These are phyloP conservation scores for Leptinotarsa defecta DNA, from an alignment of 1,140 invertebrate genomes.

Conservation along the genomic window DNA sequence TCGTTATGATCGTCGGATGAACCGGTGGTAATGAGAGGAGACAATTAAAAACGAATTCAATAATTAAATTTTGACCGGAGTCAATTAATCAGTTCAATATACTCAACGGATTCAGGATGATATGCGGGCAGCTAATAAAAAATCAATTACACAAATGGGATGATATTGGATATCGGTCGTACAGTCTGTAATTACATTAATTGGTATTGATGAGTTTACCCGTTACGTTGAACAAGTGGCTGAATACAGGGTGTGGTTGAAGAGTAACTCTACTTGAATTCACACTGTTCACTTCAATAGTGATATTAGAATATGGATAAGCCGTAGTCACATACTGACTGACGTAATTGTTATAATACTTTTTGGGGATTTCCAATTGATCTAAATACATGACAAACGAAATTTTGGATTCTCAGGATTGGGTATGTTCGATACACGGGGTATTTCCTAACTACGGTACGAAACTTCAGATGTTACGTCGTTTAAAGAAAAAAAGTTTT, in stretches of 20 bases:
- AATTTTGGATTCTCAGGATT: too few relatives aligned
- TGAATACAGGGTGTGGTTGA: background rate
- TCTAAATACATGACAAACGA: too few relatives aligned
- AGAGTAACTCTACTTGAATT: background rate
- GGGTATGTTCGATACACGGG: too few relatives aligned
- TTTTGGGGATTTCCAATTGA: too few relatives aligned
- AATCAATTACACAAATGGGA: conserved; percentile 19
- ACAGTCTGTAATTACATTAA: conserved; percentile 8
- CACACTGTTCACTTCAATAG: too few relatives aligned
- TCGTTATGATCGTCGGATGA: conserved; percentile 5
- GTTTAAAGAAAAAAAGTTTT: too few relatives aligned
- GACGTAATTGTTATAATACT: too few relatives aligned
- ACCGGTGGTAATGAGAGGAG: conserved; percentile 18
- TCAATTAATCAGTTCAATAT: conserved; percentile 25
- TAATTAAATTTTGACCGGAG: conserved; percentile 18
- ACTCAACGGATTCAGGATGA: background rate
- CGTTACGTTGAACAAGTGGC: background rate
- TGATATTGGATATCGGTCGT: conserved; percentile 20
- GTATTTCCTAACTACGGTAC: too few relatives aligned
- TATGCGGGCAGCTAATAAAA: conserved; percentile 23
- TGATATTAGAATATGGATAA: too few relatives aligned
- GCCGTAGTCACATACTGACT: too few relatives aligned
- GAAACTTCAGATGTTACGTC: too few relatives aligned
- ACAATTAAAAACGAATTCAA: conserved; percentile 22
- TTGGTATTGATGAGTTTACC: conserved; percentile 20